Evolutionary conservation across 1,140 invertebrate genomes (phyloP), one percentile per base, ranked within the genome.

Genomic region (Lycorma delicatula): DNA sequence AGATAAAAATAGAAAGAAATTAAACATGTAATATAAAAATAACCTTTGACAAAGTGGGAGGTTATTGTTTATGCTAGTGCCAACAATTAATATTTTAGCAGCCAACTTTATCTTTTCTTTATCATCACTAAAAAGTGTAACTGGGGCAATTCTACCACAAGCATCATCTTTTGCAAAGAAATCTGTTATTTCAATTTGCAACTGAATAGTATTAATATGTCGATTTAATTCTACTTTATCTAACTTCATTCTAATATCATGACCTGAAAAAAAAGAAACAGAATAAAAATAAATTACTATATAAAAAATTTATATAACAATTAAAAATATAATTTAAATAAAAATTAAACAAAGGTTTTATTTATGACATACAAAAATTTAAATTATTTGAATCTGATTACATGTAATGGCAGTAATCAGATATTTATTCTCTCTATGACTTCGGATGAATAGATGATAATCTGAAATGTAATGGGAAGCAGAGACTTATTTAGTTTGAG

Each of bases 121-220:
- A 12, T 18, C 20, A 11, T 28, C 23, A 7, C 54, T 27, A 27
- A 56, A 56, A 25, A 56, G 44, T n/a, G 54, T 56, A 2, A 28
- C n/a, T 12, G 54, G 46, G 4, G 27, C 1, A 20, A 38, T 38
- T 3, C 70, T 68, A 66, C 87, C 84, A 48, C 79, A 81, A 13
- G 73, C 72, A 0, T n/a, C n/a, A 5, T 78, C 73, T 7, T n/a
- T 12, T 1, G 78, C 73, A 5, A 89, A 65, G 68, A 84, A 87
- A 60, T 84, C 83, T 0, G 78, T 75, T 6, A 87, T 72, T 62
- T 87, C 84, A 61, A 80, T 77, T 69, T 89, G 86, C 7, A 80
- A 71, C 1, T 74, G 75, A 49, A 88, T 82, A 0, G 84, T 87
- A 50, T 80, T 83, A 34, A 87, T 81, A 56, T 88, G 80, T 41